Evolutionary conservation across 1,140 invertebrate genomes (phyloP), one percentile per base, ranked within the genome.

Genomic region (Lepidurus couesii): DNA sequence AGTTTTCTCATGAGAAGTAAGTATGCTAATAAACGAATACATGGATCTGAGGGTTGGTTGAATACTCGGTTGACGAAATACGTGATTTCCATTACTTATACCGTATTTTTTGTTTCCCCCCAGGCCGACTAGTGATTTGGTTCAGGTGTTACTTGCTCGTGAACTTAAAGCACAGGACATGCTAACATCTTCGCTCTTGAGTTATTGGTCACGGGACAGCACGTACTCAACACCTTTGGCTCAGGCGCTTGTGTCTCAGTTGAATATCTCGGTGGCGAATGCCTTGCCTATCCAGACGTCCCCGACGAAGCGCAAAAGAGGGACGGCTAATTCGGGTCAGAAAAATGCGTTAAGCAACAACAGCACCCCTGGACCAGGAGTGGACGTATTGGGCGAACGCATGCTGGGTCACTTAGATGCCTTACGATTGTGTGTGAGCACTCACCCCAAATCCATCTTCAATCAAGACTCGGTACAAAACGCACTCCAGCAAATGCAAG

Each of bases 401-500:
- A 92, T 97, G 79, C 87, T 98, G 81, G 90, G 91, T 79, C 96
- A 98, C 87, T 88, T 98, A 81, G 96, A 98, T 85, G 91, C 95
- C 85, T 89, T 98, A 85, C 89, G 96, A 82, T 89, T 91, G 82
- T 90, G 89, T 85, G 86, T 83, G 3, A 84, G 78, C 73, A 44
- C 76, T 73, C 84, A 79, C 44, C 47, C 44, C 10, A 74, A 88
- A 65, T 88, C 89, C 45, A 88, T 94, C 79, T 93, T 92, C 84
- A 90, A 89, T 78, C 88, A 91, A 84, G 95, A 97, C 84, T 90
- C 89, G 76, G 93, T 98, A 89, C 95, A 97, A 85, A 91, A 92
- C 84, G 94, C 95, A 24, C 86, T 98, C 75, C 86, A 87, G 76
- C 86, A 87, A 81, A 86, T 88, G 78, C 87, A 88, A 80, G 82